phyloP scores from a whole-genome alignment of 1,140 invertebrate genomes.

The Neotoxoptera formosana region DNA sequence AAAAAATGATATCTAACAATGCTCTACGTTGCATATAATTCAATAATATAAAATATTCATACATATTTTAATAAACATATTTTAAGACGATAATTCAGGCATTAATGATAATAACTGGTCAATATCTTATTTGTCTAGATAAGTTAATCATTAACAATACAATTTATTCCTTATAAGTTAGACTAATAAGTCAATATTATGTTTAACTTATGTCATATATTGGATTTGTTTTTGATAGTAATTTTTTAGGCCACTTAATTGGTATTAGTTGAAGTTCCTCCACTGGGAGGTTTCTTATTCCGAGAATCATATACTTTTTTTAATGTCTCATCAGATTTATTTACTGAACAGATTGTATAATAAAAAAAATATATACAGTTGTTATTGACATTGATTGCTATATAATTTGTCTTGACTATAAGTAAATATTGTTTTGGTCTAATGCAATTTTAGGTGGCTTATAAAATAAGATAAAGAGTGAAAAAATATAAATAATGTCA shows the following conservation, averaged over 20 bases:
- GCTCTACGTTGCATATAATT: background rate
- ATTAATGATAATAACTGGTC: slow-evolving; percentile 13
- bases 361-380: no score
- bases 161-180: background rate
- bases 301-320: no score
- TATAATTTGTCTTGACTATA: background rate
- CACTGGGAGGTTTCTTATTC: no score
- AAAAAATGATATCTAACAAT: slow-evolving; percentile 46
- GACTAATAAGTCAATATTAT: no score
- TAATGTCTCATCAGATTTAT: no score
- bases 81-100: background rate
- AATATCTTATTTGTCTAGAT: background rate
- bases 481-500: background rate
- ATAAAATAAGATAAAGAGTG: background rate
- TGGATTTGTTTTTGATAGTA: background rate
- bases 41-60: background rate
- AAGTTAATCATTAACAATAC: background rate
- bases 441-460: background rate
- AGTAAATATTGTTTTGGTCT: background rate
- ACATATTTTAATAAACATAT: background rate
- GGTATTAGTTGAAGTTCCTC: no score
- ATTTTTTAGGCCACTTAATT: background rate
- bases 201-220: background rate
- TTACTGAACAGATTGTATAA: no score
- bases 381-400: no score